Percentiles rank a stretch among this genome's conserved stretches.
Evolutionary conservation across 2,113 vertebrate genomes (phyloP).

Genomic region (Rhynchomys soricoides): DNA sequence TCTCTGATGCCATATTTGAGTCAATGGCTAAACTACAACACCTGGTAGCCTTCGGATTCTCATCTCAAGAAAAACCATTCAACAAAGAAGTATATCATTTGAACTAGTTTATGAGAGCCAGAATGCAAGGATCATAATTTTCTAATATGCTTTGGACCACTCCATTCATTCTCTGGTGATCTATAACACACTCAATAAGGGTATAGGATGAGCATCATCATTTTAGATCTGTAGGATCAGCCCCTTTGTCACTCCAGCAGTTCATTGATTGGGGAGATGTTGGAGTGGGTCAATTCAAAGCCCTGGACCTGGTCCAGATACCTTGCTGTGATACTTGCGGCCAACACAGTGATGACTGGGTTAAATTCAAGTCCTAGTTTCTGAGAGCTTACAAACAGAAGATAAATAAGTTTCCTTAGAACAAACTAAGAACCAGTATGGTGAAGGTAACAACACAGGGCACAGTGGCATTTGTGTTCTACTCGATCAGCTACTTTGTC

Average conservation of each 20-base stretch:
- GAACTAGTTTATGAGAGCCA: not conserved
- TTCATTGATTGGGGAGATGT: no score
- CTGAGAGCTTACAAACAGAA: not conserved
- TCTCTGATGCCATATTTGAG: not conserved
- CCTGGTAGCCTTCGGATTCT: not conserved
- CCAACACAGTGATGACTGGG: not conserved
- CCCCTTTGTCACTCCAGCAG: no score
- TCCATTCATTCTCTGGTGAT: not conserved
- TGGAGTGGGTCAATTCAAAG: no score
- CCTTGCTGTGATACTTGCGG: not conserved
- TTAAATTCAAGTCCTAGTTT: not conserved
- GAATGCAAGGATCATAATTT: not conserved
- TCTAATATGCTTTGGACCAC: not conserved
- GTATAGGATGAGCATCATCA: not conserved
- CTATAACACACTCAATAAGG: not conserved
- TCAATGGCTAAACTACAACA: not conserved
- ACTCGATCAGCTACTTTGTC: not conserved
- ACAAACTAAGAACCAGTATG: not conserved
- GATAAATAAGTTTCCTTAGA: not conserved
- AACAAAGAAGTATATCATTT: not conserved
- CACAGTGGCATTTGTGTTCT: not conserved
- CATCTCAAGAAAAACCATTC: not conserved
- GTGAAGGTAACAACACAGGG: not conserved
- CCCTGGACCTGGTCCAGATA: no score
- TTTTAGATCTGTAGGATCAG: no score